Evolutionary conservation across 2,888 invertebrate genomes (phyloP).

Genomic region (Mythimna lalbum): DNA sequence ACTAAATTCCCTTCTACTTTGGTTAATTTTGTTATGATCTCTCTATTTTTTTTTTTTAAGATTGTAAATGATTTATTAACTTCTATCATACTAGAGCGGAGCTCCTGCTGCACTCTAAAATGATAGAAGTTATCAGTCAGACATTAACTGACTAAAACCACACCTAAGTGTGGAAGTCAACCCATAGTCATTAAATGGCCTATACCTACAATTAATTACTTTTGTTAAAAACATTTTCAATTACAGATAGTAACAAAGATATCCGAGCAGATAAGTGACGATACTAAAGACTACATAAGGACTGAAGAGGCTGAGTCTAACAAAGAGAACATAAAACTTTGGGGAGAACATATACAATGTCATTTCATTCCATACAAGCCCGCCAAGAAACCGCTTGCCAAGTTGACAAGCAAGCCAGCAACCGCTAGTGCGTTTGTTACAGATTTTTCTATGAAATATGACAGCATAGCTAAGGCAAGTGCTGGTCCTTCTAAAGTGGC

Average conservation of each 20-base stretch:
- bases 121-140: no score
- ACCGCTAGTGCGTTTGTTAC: constrained; percentile 81
- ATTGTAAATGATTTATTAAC: no score
- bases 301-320: constrained; percentile 75
- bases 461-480: constrained; percentile 48
- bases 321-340: constrained; percentile 81
- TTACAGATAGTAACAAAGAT: constrained; percentile 87
- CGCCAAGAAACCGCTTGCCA: constrained; percentile 79
- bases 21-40: no score
- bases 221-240: neutral
- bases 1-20: no score
- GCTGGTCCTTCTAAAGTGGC: constrained; percentile 52
- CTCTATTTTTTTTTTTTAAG: no score
- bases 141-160: no score
- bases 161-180: no score
- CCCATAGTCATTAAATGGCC: no score
- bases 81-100: no score
- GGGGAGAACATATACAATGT: constrained; percentile 87
- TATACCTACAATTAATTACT: neutral
- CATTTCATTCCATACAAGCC: constrained; percentile 83
- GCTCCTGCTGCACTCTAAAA: no score
- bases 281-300: constrained; percentile 85
- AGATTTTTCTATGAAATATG: constrained; percentile 89
- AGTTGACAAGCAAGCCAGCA: constrained; percentile 81
- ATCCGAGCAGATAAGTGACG: constrained; percentile 84